Base-by-base conservation (phyloP, 1,140 invertebrate species). In the Aphis craccivora region DNA sequence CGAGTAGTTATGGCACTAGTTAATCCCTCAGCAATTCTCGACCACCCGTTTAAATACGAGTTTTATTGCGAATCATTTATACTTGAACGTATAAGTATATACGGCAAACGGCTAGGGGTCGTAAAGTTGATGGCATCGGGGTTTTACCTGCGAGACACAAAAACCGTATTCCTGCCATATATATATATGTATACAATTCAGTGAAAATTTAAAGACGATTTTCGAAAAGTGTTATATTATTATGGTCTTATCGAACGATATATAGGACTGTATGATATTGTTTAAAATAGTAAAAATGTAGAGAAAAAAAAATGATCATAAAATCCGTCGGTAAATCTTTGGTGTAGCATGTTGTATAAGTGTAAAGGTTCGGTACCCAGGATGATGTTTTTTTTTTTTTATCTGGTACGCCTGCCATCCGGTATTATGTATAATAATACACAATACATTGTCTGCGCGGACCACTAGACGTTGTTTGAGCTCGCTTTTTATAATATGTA, bases 21-120 rank as follows among this genome's bases (percentile, higher is more conserved):
- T 83, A 83, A 83, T 83, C 76, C 76, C 76, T 83, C 76, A 37
- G n/a, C 76, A 83, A 83, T 83, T 83, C 76, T 83, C 35, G 35
- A 83, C 76, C 35, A 83, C 20, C 76, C 76, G n/a, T 20, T 83
- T 37, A 83, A 83, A 83, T 37, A 83, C 35, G 76, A 83, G 76
- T 83, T 83, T 37, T 37, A 83, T 83, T 83, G 76, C 35, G 30
- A 76, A 76, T 76, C 60, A n/a, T 76, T 76, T 76, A 76, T 76
- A n/a, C 60, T 76, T 76, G n/a, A 76, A 76, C 60, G 5, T 67
- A 25, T 60, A 67, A 51, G 48, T 76, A 14, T n/a, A n/a, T n/a
- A 76, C 60, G 60, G 60, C 30, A 18, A 76, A 76, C 60, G 14
- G 6, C 60, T 18, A 76, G 30, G 0, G 60, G 60, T 76, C 60